Conservation (phyloP, 2,797 vertebrate genomes). For the Enteromius mattozi region DNA sequence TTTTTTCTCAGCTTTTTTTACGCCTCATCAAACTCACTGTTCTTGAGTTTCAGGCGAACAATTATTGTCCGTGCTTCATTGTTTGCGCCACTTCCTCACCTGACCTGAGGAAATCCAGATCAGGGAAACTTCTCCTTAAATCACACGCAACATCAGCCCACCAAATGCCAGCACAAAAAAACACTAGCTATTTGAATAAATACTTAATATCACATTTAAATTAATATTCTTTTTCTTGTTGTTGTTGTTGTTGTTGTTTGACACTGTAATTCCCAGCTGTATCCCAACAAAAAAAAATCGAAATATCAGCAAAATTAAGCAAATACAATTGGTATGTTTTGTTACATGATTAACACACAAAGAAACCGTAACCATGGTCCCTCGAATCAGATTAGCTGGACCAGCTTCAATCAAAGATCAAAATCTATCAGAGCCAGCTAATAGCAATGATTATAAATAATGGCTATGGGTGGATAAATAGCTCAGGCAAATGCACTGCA, state of each 20-base stretch:
- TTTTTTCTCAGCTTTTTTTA: constrained; percentile 72
- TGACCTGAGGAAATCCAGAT: constrained; percentile 41
- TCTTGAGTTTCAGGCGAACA: constrained; percentile 78
- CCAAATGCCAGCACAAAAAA: constrained; percentile 26
- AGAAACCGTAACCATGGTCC: constrained; percentile 19
- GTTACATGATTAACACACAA: constrained; percentile 27
- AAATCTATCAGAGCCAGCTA: constrained; percentile 33
- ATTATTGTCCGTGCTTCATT: constrained; percentile 66
- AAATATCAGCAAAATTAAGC: constrained; percentile 5
- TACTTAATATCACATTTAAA: neutral
- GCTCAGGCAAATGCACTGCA: constrained; percentile 18
- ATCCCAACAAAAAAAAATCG: neutral
- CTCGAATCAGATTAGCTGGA: constrained; percentile 29
- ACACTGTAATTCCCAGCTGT: neutral
- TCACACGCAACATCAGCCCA: constrained; percentile 61
- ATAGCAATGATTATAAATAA: constrained; percentile 46
- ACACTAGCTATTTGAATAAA: neutral
- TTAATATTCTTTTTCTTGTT: neutral
- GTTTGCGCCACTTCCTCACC: constrained; percentile 69
- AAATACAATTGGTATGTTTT: neutral
- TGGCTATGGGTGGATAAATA: constrained; percentile 29
- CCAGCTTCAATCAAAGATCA: constrained; percentile 41
- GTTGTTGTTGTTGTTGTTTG: neutral
- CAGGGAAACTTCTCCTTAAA: constrained; percentile 55
- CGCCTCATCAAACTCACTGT: constrained; percentile 73